Evolutionary conservation across 37 sponge, comb jelly and placozoan species (phyloP).

Genomic region (Beroe forskalii): DNA sequence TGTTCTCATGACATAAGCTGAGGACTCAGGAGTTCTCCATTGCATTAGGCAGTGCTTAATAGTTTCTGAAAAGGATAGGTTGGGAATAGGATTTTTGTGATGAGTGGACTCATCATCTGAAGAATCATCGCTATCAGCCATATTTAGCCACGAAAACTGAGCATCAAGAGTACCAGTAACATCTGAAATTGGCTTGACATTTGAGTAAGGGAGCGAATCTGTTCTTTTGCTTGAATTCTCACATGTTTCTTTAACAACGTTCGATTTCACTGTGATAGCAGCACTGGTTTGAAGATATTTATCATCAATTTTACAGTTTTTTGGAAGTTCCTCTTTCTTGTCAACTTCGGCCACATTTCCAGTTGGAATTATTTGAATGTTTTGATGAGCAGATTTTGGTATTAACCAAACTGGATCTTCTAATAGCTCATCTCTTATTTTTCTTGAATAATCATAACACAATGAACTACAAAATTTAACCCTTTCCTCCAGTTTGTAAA

Average conservation of each 20-base stretch:
- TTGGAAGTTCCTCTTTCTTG: constrained; percentile 30
- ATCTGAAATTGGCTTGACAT: neutral
- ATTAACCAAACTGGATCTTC: constrained; percentile 18
- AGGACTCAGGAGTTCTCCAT: neutral
- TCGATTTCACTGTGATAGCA: too few relatives aligned
- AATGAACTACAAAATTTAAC: neutral
- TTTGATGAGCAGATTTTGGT: neutral
- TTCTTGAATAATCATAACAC: neutral
- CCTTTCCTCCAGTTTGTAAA: constrained; percentile 53
- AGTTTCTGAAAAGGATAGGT: neutral
- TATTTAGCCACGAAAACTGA: constrained; percentile 23
- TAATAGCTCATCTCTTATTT: constrained; percentile 4
- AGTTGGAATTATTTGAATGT: constrained; percentile 8
- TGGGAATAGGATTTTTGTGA: neutral
- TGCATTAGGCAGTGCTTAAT: neutral
- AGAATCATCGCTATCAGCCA: constrained; percentile 8
- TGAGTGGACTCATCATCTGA: neutral
- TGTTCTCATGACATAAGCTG: neutral
- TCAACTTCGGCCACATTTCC: too few relatives aligned
- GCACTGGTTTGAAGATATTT: neutral
- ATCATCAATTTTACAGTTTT: constrained; percentile 43
- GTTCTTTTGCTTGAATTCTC: neutral
- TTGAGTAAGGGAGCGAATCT: neutral
- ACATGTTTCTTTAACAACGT: neutral
- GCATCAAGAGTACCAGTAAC: neutral